Conservation (phyloP, 1,140 invertebrate species). For the Homalodisca vitripennis region DNA sequence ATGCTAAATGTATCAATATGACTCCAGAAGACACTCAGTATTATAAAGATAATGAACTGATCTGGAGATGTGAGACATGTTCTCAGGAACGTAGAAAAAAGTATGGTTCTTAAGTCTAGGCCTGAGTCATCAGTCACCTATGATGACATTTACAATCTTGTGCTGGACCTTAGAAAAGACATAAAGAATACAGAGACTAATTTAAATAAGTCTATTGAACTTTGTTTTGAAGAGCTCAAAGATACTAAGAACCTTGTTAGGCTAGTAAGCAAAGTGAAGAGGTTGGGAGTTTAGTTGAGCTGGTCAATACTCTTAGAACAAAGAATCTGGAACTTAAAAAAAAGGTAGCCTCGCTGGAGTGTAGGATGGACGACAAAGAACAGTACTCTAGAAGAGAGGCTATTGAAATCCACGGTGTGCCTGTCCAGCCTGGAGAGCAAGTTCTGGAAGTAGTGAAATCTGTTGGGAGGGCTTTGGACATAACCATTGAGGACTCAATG, state of each 20-base stretch:
- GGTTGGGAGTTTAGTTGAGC: background rate
- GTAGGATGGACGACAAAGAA: constrained; percentile 5
- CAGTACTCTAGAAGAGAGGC: constrained; percentile 18
- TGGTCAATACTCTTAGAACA: background rate
- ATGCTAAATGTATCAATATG: background rate
- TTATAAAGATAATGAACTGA: constrained; percentile 6
- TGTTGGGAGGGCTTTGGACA: constrained; percentile 2
- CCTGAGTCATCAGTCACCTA: background rate
- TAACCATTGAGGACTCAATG: constrained; percentile 12
- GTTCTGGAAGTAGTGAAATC: background rate
- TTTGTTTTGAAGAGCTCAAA: background rate
- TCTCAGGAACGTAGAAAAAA: background rate
- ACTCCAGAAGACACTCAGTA: background rate
- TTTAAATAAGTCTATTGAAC: background rate
- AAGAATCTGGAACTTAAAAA: background rate
- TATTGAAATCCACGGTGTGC: constrained; percentile 15
- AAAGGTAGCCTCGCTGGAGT: background rate
- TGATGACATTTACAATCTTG: constrained; percentile 1
- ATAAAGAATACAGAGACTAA: background rate
- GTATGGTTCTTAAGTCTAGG: constrained; percentile 3
- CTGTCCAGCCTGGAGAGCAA: background rate
- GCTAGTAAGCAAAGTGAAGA: background rate
- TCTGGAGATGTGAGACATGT: constrained; percentile 6
- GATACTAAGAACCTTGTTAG: background rate
- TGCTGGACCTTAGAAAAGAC: background rate